These are phyloP conservation scores for Coptodon rendalli DNA, from an alignment of 2,113 vertebrate genomes.

Conservation along the genomic window DNA sequence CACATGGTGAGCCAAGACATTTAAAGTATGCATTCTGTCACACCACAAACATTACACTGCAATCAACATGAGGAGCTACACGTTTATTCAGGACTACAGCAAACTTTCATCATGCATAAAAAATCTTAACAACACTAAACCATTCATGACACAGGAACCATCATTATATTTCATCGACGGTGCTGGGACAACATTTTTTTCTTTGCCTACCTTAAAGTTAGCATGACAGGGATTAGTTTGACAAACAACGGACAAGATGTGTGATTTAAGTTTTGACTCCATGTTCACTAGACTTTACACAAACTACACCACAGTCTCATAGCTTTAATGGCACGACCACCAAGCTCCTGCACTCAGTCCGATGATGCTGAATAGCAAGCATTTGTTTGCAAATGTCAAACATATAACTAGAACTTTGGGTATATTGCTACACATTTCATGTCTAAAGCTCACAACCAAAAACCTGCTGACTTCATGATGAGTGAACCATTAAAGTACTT, in stretches of 20 bases:
- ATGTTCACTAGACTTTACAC: neutral
- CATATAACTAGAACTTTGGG: neutral
- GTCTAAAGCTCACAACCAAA: neutral
- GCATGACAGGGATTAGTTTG: rapidly evolving
- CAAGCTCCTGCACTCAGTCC: neutral
- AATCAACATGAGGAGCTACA: neutral
- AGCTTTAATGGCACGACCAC: neutral
- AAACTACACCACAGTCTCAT: neutral
- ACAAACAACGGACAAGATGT: neutral
- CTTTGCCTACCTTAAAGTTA: neutral
- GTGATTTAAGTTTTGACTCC: neutral
- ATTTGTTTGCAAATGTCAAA: neutral
- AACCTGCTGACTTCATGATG: neutral
- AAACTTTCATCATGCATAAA: neutral
- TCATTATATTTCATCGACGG: neutral
- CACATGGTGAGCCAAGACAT: neutral
- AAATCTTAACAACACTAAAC: neutral
- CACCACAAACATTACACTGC: neutral
- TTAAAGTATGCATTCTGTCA: neutral
- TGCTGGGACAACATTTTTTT: neutral
- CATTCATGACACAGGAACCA: neutral
- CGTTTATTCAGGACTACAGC: neutral
- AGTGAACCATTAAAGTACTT: neutral
- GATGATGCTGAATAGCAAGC: neutral
- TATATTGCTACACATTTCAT: neutral